Evolutionary conservation across 2,888 invertebrate species (phyloP).

Genomic region (Agrenia bidenticulata): DNA sequence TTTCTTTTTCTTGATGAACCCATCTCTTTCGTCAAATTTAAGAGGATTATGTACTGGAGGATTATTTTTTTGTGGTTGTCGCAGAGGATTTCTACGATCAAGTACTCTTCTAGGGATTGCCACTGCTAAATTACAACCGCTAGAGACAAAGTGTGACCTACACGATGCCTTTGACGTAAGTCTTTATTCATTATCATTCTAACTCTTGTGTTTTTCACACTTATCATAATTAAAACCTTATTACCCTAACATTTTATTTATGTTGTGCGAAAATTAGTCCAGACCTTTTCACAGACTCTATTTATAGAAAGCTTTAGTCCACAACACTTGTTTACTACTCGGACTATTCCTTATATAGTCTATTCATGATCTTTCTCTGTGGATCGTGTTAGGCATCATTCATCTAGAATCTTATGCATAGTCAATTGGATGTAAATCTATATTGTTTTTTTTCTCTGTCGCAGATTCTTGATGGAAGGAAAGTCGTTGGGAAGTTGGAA

Average conservation of each 20-base stretch:
- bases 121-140: slow-evolving; percentile 79
- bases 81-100: slow-evolving; percentile 89
- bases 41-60: slow-evolving; percentile 48
- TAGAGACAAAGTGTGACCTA: slow-evolving; percentile 82
- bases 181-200: slow-evolving; percentile 52
- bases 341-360: not conserved
- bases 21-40: slow-evolving; percentile 9
- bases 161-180: slow-evolving; percentile 93
- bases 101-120: slow-evolving; percentile 82
- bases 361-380: not conserved
- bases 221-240: too few relatives aligned
- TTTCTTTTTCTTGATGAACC: not conserved
- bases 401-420: too few relatives aligned
- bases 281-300: too few relatives aligned
- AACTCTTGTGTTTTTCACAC: slow-evolving; percentile 11
- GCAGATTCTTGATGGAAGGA: slow-evolving; percentile 86
- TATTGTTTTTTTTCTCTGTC: not conserved
- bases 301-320: too few relatives aligned
- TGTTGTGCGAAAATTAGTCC: too few relatives aligned
- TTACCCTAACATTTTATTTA: too few relatives aligned
- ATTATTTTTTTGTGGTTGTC: slow-evolving; percentile 62
- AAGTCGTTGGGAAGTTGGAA: slow-evolving; percentile 83
- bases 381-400: not conserved
- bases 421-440: not conserved
- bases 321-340: too few relatives aligned